phyloP scores from a whole-genome alignment of 1,140 invertebrate species.

The Ceratina japonica region DNA sequence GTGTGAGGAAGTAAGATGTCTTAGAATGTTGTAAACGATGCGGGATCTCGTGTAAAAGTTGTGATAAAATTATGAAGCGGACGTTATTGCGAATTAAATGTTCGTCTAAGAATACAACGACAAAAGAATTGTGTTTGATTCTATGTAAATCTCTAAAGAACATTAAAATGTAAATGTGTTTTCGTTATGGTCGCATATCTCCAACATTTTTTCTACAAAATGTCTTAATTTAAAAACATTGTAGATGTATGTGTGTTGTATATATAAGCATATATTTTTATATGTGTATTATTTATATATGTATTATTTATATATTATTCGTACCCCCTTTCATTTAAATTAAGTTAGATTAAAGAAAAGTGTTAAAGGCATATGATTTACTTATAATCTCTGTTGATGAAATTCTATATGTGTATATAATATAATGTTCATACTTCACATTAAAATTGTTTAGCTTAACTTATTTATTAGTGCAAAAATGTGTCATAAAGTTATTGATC shows the following conservation, averaged over 20 bases:
- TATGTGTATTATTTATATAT: too few species aligned
- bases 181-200: neutral
- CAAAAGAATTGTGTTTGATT: neutral
- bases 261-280: neutral
- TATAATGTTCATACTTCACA: neutral
- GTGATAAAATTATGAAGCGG: too few species aligned
- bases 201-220: neutral
- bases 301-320: neutral
- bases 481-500: too few species aligned
- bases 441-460: conserved; percentile 1
- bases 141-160: neutral
- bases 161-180: neutral
- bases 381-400: neutral
- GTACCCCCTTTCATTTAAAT: neutral
- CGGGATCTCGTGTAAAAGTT: neutral
- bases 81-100: neutral
- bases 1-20: neutral
- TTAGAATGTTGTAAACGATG: neutral
- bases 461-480: too few species aligned
- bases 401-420: too few species aligned
- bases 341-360: too few species aligned
- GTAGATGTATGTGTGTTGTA: neutral
- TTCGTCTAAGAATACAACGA: neutral
- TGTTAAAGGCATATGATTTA: too few species aligned
- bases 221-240: neutral